Base-by-base conservation (phyloP, 1,140 invertebrate species). In the Calliphora vicina region DNA sequence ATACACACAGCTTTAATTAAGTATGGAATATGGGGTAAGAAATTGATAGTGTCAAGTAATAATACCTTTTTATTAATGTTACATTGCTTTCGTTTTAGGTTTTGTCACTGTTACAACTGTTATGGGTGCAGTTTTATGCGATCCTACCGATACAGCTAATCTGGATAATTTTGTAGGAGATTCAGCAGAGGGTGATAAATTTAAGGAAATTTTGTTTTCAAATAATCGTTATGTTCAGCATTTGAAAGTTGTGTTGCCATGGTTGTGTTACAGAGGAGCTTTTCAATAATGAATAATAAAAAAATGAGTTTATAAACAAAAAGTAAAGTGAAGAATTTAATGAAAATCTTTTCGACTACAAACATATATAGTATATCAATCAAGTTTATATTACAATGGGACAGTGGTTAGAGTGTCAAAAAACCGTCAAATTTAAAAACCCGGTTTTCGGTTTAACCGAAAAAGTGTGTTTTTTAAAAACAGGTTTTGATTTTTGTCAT, bases 1-100 rank as follows among this genome's bases (percentile, higher is more conserved):
- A 45, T 89, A 8, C 87, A 89, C 42, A 86, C 85, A 43, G 83
- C 84, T 26, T 61, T 86, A 23, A 84, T 83, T 5, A 88, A 87
- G 71, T 74, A 87, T 76, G 85, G 87, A 0, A 61, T 61, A 45
- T 87, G 83, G 84, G 85, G 83, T 83, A 74, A 50, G 80, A 9
- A 67, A 20, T 23, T 23, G 9, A 20, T 67, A 8, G 9, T 25
- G 0, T 10, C 25, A 20, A 67, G 2, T n/a, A 29, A 1, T 78
- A 13, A 29, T 1, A 35, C 6, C 10, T 35, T 61, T 35, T 42
- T 13, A 71, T 71, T n/a, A 3, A 73, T 73, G 3, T n/a, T 4
- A n/a, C 17, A 74, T 20, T 76, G n/a, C n/a, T 43, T 12, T 78
- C 12, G 61, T 27, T 0, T 67, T 43, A 81, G 83, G 50, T n/a